phyloP scores from a whole-genome alignment of 2,113 vertebrate species.

The Theristicus caerulescens region DNA sequence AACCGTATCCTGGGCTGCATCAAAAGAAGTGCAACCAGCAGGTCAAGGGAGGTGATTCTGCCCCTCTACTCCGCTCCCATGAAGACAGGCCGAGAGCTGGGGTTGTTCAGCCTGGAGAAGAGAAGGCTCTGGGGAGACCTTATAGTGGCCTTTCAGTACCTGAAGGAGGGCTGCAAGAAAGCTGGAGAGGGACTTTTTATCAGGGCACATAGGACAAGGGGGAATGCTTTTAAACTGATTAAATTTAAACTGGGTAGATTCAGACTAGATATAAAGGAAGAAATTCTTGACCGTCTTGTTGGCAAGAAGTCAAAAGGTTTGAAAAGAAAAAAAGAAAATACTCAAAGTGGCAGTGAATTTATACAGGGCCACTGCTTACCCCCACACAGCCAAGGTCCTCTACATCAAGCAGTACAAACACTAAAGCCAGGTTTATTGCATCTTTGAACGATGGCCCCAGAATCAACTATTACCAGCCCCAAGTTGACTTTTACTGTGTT shows the following conservation, averaged over 20 bases:
- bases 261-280: fast-evolving
- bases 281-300: neutral
- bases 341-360: neutral
- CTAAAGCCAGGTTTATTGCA: neutral
- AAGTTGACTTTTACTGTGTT: neutral
- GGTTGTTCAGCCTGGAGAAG: neutral
- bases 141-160: neutral
- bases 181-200: neutral
- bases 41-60: neutral
- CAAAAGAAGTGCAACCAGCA: neutral
- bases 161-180: neutral
- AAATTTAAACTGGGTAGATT: neutral
- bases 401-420: too few species aligned
- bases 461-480: neutral
- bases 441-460: neutral
- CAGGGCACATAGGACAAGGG: too few species aligned
- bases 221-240: neutral
- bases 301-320: neutral
- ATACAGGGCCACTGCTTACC: too few species aligned
- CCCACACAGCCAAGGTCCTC: neutral
- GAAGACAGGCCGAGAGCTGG: neutral
- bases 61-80: neutral
- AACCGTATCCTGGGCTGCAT: neutral
- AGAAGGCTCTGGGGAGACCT: neutral
- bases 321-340: neutral